Percentiles rank a stretch among this genome's conserved stretches.
These are phyloP conservation scores for Cistogaster globosa DNA, from an alignment of 2,888 invertebrate genomes.

Conservation along the genomic window DNA sequence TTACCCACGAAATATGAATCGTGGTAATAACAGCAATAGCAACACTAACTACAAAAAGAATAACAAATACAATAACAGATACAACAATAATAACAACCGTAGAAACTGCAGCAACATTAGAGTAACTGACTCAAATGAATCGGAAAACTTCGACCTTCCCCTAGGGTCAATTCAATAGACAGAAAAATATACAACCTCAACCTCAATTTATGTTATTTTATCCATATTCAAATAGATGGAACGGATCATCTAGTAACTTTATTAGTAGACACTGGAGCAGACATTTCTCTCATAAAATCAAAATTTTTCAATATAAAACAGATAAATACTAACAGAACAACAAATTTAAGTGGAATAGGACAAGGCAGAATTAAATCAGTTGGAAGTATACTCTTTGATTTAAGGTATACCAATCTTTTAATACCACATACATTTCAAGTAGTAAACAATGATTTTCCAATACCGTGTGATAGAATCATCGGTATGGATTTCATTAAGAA, in stretches of 20 bases:
- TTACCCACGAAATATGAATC: no score
- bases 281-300: constrained; percentile 40
- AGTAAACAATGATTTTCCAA: constrained; percentile 17
- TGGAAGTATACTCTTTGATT: constrained; percentile 1
- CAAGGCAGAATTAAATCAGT: constrained; percentile 31
- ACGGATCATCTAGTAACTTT: constrained; percentile 2
- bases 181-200: constrained; percentile 27
- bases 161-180: constrained; percentile 1
- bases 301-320: background rate
- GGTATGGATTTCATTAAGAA: background rate
- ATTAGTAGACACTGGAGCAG: constrained; percentile 39
- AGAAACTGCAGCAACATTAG: background rate
- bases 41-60: background rate
- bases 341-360: constrained; percentile 37
- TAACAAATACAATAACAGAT: background rate
- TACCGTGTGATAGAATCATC: constrained; percentile 37
- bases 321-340: constrained; percentile 14
- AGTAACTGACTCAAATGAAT: background rate
- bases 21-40: no score
- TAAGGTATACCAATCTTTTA: background rate
- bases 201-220: constrained; percentile 26
- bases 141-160: constrained; percentile 29
- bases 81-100: background rate
- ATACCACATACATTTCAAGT: background rate
- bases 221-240: constrained; percentile 9